Evolutionary conservation across 2,888 invertebrate genomes (phyloP).

Genomic region (Agrilus mali): DNA sequence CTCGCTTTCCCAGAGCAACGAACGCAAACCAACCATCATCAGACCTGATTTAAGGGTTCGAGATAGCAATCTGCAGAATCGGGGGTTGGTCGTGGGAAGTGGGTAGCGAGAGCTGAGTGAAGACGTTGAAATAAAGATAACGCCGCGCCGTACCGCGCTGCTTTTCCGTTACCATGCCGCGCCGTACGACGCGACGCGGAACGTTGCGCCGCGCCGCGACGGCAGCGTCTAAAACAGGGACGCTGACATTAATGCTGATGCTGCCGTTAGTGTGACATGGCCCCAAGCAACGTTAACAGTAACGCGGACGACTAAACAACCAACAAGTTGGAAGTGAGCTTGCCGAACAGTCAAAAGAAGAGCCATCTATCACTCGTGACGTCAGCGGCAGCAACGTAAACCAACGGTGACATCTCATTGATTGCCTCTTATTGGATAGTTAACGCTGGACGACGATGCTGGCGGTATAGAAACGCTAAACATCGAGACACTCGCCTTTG

Average conservation of each 20-base stretch:
- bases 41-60: too few species aligned
- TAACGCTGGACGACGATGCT: conserved; percentile 28
- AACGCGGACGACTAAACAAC: conserved; percentile 23
- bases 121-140: too few species aligned
- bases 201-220: neutral
- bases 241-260: neutral
- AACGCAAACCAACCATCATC: too few species aligned
- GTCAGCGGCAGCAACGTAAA: conserved; percentile 27
- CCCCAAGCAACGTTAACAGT: conserved; percentile 16
- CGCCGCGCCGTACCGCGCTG: too few species aligned
- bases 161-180: too few species aligned
- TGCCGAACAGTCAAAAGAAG: conserved; percentile 26
- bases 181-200: too few species aligned
- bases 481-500: too few species aligned
- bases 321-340: conserved; percentile 29
- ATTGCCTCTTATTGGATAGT: conserved; percentile 41
- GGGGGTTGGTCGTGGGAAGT: too few species aligned
- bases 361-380: conserved; percentile 33
- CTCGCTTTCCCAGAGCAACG: too few species aligned
- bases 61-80: too few species aligned
- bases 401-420: conserved; percentile 37
- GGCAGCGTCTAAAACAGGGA: neutral
- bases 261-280: neutral
- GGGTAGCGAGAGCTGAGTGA: too few species aligned
- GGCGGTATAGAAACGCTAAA: neutral